phyloP scores from a whole-genome alignment of 2,888 invertebrate species.

The Patella depressa region DNA sequence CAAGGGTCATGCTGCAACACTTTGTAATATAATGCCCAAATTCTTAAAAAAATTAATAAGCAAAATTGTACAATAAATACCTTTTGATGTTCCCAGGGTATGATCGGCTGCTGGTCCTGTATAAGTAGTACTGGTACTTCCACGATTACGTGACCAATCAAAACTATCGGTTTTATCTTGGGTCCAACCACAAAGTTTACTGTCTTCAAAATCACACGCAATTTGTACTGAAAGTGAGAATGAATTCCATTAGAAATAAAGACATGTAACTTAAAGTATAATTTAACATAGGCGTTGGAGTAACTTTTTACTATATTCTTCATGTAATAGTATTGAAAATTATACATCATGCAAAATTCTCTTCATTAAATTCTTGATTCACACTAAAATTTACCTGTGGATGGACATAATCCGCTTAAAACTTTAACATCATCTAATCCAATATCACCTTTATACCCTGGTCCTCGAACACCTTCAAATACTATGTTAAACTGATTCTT shows the following conservation, averaged over 20 bases:
- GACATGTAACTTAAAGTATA: too few relatives aligned
- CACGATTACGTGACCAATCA: conserved; percentile 56
- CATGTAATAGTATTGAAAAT: not conserved
- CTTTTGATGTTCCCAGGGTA: conserved; percentile 48
- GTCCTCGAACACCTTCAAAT: conserved; percentile 64
- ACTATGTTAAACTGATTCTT: conserved; percentile 47
- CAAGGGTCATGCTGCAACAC: not conserved
- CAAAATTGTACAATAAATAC: conserved; percentile 25
- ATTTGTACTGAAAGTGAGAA: conserved; percentile 35
- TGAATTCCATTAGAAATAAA: not conserved
- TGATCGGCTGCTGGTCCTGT: conserved; percentile 60
- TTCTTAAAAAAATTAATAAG: too few relatives aligned
- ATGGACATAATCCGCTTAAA: conserved; percentile 41
- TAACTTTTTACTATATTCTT: not conserved
- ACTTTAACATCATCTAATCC: conserved; percentile 62
- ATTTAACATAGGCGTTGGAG: too few relatives aligned
- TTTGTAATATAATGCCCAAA: too few relatives aligned
- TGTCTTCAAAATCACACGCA: conserved; percentile 56
- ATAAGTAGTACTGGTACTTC: conserved; percentile 43
- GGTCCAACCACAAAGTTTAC: conserved; percentile 58
- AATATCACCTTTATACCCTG: conserved; percentile 60
- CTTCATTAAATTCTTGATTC: not conserved
- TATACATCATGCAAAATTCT: not conserved
- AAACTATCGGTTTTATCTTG: conserved; percentile 54
- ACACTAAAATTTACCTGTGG: conserved; percentile 36